Evolutionary conservation across 37 sponge, comb jelly and placozoan species (phyloP).

Genomic region (Mnemiopsis leidyi): DNA sequence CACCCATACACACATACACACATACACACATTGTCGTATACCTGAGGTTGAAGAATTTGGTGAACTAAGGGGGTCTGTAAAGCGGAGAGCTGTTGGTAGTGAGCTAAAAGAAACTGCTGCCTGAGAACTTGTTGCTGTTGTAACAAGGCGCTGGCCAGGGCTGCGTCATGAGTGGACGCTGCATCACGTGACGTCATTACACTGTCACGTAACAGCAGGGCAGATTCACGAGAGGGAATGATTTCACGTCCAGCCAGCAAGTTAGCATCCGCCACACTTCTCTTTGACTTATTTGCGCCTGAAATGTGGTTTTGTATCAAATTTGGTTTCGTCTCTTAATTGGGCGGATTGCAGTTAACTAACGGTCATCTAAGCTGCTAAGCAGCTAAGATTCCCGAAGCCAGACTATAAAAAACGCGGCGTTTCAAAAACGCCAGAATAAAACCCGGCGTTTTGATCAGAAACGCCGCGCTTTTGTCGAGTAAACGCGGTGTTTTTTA

Average conservation of each 20-base stretch:
- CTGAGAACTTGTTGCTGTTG: constrained; percentile 35
- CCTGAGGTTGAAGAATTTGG: not conserved
- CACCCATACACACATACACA: no score
- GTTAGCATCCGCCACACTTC: not conserved
- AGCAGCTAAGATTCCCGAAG: no score
- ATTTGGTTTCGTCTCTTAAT: no score
- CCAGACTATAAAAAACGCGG: no score
- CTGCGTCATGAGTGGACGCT: constrained; percentile 4
- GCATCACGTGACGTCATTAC: not conserved
- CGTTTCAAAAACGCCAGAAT: no score
- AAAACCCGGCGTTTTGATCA: no score
- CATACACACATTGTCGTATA: no score
- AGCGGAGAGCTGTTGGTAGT: constrained; percentile 25
- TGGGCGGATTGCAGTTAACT: not conserved
- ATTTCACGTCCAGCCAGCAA: not conserved
- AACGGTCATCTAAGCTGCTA: no score
- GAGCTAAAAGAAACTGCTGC: not conserved
- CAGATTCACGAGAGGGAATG: not conserved
- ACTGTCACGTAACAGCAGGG: not conserved
- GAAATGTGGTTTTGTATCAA: no score
- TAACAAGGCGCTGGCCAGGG: not conserved
- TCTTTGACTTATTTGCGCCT: not conserved
- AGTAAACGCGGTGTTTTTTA: no score
- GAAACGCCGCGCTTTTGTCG: no score
- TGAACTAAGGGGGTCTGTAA: not conserved